phyloP scores from a whole-genome alignment of 2,113 vertebrate genomes.

The Rhea pennata region DNA sequence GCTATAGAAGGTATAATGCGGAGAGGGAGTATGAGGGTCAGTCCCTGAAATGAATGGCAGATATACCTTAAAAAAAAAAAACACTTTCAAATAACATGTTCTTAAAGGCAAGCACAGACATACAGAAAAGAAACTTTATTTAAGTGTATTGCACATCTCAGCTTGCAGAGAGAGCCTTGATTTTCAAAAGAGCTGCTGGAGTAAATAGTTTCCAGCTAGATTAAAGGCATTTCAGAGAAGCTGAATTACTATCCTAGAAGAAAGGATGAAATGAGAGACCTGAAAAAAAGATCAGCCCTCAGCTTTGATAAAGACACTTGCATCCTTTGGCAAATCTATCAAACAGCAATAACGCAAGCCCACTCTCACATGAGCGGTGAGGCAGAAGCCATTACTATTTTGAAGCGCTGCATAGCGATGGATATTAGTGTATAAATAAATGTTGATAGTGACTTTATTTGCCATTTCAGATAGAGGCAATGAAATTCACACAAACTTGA shows the following conservation, averaged over 20 bases:
- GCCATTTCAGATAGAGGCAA: rapidly evolving
- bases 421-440: rapidly evolving
- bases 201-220: rapidly evolving
- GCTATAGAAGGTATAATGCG: slow-evolving; percentile 47
- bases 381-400: not conserved
- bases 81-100: rapidly evolving
- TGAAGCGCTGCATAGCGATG: rapidly evolving
- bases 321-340: not conserved
- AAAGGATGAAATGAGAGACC: not conserved
- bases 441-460: rapidly evolving
- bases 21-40: too few relatives aligned
- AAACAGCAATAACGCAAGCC: rapidly evolving
- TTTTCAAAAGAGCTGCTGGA: not conserved
- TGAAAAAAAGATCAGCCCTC: not conserved
- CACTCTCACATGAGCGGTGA: rapidly evolving
- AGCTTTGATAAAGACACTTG: not conserved
- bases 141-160: rapidly evolving
- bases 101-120: rapidly evolving
- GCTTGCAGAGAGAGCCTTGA: not conserved
- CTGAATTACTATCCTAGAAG: not conserved
- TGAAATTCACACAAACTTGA: not conserved
- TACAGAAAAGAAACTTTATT: rapidly evolving
- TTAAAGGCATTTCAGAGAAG: not conserved
- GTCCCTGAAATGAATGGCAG: rapidly evolving
- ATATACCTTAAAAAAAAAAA: not conserved